Evolutionary conservation across 2,113 vertebrate genomes (phyloP).

Genomic region (Amazona guildingii): DNA sequence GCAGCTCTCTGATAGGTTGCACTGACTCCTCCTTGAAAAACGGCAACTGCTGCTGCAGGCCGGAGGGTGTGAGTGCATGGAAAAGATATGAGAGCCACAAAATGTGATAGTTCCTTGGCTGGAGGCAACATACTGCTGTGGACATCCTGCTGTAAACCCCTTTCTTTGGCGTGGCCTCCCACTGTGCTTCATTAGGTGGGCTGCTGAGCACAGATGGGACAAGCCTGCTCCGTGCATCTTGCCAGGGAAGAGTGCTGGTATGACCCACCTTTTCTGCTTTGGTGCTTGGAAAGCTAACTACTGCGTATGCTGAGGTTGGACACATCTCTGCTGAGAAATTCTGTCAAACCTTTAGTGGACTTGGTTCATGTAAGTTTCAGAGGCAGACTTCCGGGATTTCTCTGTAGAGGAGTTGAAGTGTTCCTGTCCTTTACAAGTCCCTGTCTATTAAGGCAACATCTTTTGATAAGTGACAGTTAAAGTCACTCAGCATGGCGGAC

Average conservation of each 20-base stretch:
- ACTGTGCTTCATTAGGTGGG: not conserved
- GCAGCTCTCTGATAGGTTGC: not conserved
- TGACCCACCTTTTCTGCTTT: not conserved
- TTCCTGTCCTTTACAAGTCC: not conserved
- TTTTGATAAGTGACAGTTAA: not conserved
- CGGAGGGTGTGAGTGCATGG: not conserved
- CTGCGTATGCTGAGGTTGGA: fast-evolving
- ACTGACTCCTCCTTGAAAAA: not conserved
- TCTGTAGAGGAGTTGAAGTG: not conserved
- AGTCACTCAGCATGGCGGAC: not conserved
- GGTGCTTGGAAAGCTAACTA: not conserved
- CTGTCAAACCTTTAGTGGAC: not conserved
- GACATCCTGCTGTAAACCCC: not conserved
- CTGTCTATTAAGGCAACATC: not conserved
- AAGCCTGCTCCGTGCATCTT: fast-evolving
- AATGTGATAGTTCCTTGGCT: not conserved
- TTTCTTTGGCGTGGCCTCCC: not conserved
- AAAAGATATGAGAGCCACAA: not conserved
- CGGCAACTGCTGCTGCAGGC: not conserved
- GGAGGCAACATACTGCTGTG: not conserved
- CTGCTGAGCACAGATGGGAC: not conserved
- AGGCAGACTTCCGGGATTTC: not conserved
- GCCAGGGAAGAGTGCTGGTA: not conserved
- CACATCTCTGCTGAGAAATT: not conserved
- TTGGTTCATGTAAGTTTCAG: not conserved